A percentile compares a stretch with the other conserved stretches of the same genome.
phyloP scores from a whole-genome alignment of 2,888 invertebrate species.

The Habroteleia sp. region DNA sequence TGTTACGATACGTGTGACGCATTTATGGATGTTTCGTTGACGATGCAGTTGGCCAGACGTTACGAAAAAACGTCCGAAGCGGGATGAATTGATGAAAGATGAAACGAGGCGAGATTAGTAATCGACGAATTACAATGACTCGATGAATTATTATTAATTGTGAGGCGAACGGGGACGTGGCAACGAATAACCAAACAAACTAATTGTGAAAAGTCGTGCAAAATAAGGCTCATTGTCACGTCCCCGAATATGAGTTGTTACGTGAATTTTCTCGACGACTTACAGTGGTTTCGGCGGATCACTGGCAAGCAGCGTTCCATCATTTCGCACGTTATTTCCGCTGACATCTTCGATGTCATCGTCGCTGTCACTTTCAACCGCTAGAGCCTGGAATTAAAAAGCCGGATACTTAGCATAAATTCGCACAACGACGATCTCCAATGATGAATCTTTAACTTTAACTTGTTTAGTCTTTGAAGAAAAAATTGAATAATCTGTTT shows the following conservation, averaged over 20 bases:
- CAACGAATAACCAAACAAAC: background rate
- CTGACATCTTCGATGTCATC: constrained; percentile 92
- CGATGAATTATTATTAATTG: constrained; percentile 35
- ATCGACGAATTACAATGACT: constrained; percentile 11
- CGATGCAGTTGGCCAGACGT: constrained; percentile 66
- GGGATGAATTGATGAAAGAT: constrained; percentile 76
- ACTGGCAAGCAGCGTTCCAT: constrained; percentile 96
- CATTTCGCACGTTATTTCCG: constrained; percentile 91
- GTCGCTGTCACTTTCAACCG: constrained; percentile 84
- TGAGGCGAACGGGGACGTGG: constrained; percentile 9
- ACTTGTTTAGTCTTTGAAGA: constrained; percentile 22
- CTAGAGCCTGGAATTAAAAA: constrained; percentile 71
- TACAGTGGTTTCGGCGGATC: constrained; percentile 98
- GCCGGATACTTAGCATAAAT: too few species aligned
- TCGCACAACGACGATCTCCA: too few species aligned
- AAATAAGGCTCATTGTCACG: constrained; percentile 28
- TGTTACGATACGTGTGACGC: constrained; percentile 65
- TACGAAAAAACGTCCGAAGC: constrained; percentile 68
- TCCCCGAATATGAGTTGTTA: constrained; percentile 27
- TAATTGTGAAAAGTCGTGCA: constrained; percentile 2
- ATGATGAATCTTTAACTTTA: constrained; percentile 17
- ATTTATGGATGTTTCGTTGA: constrained; percentile 63
- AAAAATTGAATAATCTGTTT: background rate
- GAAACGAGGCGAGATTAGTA: constrained; percentile 72
- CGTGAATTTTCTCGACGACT: constrained; percentile 79